phyloP scores from a whole-genome alignment of 2,113 vertebrate genomes.

The Montifringilla adamsi region DNA sequence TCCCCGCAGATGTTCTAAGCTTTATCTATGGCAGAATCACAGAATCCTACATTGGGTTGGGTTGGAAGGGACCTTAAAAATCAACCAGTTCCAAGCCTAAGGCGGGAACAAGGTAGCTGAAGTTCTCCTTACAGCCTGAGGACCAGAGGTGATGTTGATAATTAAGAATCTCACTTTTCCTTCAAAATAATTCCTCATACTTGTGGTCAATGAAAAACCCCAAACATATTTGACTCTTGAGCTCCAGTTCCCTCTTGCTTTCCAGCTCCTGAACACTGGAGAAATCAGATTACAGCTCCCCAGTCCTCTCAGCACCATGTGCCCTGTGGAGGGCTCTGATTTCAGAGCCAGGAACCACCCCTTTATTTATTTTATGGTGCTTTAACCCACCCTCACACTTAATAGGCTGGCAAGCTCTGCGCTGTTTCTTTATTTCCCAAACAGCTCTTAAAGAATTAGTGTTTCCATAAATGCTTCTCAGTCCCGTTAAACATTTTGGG shows the following conservation, averaged over 20 bases:
- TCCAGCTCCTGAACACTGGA: background rate
- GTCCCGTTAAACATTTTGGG: slow-evolving; percentile 11
- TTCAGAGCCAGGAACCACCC: background rate
- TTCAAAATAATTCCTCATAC: background rate
- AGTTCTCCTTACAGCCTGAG: background rate
- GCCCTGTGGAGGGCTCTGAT: background rate
- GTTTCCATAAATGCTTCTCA: background rate
- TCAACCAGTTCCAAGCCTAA: background rate
- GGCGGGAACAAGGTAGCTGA: background rate
- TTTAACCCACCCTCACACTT: background rate
- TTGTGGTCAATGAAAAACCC: background rate
- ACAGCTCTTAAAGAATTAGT: slow-evolving; percentile 20
- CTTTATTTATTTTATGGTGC: background rate
- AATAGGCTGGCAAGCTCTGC: background rate
- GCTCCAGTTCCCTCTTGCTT: background rate
- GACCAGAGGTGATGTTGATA: rapidly evolving
- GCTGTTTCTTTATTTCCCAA: background rate
- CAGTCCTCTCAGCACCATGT: background rate
- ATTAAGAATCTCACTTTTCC: background rate
- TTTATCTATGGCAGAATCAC: background rate
- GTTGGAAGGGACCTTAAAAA: background rate
- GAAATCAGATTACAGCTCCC: background rate
- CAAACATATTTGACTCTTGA: background rate
- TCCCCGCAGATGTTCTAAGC: background rate
- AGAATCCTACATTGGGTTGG: background rate